phyloP scores from a whole-genome alignment of 2,113 vertebrate species.

The Coreoperca whiteheadi region DNA sequence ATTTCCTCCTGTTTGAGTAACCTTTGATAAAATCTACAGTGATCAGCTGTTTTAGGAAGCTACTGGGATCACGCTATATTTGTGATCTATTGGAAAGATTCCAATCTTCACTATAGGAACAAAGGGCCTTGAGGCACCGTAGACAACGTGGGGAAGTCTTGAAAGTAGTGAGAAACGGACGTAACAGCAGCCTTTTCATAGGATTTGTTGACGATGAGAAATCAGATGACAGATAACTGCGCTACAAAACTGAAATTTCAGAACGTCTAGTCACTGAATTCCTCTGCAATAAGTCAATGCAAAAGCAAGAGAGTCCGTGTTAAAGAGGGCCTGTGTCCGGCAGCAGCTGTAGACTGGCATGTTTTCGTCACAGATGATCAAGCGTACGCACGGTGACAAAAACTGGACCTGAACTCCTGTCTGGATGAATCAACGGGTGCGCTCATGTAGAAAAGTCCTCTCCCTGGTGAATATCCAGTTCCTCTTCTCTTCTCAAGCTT shows the following conservation, averaged over 20 bases:
- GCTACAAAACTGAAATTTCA: neutral
- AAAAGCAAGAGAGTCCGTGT: constrained; percentile 25
- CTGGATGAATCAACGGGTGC: constrained; percentile 77
- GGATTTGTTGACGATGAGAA: neutral
- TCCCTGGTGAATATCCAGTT: constrained; percentile 72
- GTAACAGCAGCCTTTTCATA: too few relatives aligned
- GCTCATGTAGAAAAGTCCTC: constrained; percentile 74
- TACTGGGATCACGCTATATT: neutral
- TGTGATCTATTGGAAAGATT: neutral
- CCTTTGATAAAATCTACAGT: neutral
- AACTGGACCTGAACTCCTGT: constrained; percentile 84
- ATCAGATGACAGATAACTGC: neutral
- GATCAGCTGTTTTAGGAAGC: neutral
- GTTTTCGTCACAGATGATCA: constrained; percentile 79
- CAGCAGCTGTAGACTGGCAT: constrained; percentile 77
- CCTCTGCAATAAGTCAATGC: constrained; percentile 20
- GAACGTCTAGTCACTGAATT: neutral
- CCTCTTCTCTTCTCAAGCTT: constrained; percentile 49
- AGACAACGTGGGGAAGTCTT: neutral
- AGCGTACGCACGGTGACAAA: constrained; percentile 74
- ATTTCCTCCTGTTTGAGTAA: neutral
- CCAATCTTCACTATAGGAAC: neutral
- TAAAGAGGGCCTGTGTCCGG: constrained; percentile 54
- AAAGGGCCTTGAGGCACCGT: neutral
- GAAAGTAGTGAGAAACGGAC: neutral